These are phyloP conservation scores for Clarias magur DNA, from an alignment of 2,113 vertebrate genomes.

Conservation along the genomic window DNA sequence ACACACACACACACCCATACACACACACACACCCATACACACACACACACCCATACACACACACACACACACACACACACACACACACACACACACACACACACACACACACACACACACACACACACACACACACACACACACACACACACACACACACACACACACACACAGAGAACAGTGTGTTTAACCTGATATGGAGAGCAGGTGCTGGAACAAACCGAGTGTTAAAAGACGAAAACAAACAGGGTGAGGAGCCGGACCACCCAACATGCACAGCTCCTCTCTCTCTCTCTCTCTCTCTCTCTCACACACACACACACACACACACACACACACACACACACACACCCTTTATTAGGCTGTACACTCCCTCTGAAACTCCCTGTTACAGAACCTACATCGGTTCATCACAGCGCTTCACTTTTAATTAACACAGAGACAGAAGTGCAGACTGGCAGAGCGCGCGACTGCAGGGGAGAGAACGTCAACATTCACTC, in stretches of 20 bases:
- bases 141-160: slow-evolving; percentile 59
- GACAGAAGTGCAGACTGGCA: no score
- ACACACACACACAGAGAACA: slow-evolving; percentile 3
- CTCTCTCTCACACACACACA: slow-evolving; percentile 3
- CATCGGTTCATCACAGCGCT: no score
- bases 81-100: background rate
- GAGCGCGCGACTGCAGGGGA: no score
- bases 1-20: no score
- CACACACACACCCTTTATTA: background rate
- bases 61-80: slow-evolving; percentile 8
- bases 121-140: no score
- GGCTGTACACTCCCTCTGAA: background rate
- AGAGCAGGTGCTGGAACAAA: slow-evolving; percentile 45
- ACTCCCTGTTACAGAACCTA: background rate
- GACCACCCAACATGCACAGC: slow-evolving; percentile 36
- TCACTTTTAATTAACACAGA: no score
- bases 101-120: background rate
- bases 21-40: no score
- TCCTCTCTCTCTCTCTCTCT: background rate
- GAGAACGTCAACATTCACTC: no score
- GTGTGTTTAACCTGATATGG: slow-evolving; percentile 29
- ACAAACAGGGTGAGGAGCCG: slow-evolving; percentile 26
- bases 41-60: no score
- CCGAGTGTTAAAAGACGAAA: slow-evolving; percentile 29
- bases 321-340: background rate